These are phyloP conservation scores for Holacanthus passer DNA, from an alignment of 2,113 vertebrate genomes.

Conservation along the genomic window DNA sequence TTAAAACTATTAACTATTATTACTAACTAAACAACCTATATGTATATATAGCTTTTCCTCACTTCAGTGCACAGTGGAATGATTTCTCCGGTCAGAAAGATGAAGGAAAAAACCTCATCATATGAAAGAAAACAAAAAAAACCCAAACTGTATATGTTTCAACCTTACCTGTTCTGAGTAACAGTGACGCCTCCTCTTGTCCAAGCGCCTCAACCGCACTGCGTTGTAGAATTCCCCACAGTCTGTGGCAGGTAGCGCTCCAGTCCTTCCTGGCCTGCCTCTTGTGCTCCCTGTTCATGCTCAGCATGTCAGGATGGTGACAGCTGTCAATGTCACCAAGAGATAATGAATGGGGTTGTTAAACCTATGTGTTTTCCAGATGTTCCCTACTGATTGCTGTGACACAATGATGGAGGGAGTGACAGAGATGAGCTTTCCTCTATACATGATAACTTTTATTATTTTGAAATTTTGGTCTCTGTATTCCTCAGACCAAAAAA, in stretches of 20 bases:
- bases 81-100: not conserved
- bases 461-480: too few relatives aligned
- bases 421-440: not conserved
- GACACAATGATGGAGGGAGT: not conserved
- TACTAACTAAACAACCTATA: too few relatives aligned
- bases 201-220: constrained; percentile 53
- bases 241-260: constrained; percentile 65
- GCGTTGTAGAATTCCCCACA: constrained; percentile 67
- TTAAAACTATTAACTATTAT: not conserved
- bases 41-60: too few relatives aligned
- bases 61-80: not conserved
- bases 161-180: constrained; percentile 76
- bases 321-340: constrained; percentile 47
- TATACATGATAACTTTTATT: too few relatives aligned
- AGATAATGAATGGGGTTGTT: not conserved
- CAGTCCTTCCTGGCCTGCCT: constrained; percentile 76
- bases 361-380: too few relatives aligned
- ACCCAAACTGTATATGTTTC: not conserved
- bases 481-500: too few relatives aligned
- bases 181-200: constrained; percentile 44
- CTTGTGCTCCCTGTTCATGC: constrained; percentile 60
- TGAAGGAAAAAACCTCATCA: not conserved
- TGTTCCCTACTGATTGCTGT: not conserved
- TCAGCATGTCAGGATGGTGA: constrained; percentile 76
- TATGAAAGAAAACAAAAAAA: too few relatives aligned